phyloP scores from a whole-genome alignment of 2,113 vertebrate genomes.

The Echinops telfairi region DNA sequence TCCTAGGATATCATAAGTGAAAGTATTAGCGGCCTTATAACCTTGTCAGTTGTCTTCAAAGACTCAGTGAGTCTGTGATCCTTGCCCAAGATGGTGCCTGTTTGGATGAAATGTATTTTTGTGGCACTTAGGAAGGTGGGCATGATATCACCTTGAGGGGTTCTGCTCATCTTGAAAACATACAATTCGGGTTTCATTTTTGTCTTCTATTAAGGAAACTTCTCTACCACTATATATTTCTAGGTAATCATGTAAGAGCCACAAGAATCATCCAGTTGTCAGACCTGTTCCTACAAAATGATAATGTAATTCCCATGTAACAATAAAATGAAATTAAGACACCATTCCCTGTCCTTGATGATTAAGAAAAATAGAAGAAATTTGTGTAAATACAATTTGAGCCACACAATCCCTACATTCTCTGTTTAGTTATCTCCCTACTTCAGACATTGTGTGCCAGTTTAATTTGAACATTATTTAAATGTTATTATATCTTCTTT shows the following conservation, averaged over 20 bases:
- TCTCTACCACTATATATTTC: neutral
- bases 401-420: neutral
- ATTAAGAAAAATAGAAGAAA: conserved; percentile 19
- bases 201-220: too few relatives aligned
- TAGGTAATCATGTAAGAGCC: neutral
- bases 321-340: conserved; percentile 17
- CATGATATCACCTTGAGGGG: too few relatives aligned
- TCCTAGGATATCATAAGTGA: too few relatives aligned
- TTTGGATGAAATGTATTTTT: too few relatives aligned
- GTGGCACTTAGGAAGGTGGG: too few relatives aligned
- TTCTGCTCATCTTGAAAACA: too few relatives aligned
- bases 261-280: neutral
- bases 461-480: conserved; percentile 11
- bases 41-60: too few relatives aligned
- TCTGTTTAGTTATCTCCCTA: neutral
- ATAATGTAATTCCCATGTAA: neutral
- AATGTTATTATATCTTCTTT: neutral
- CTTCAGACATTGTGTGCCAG: neutral
- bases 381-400: conserved; percentile 20
- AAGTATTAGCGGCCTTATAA: too few relatives aligned
- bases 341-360: neutral
- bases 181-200: too few relatives aligned
- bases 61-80: too few relatives aligned
- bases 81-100: too few relatives aligned
- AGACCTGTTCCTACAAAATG: neutral